phyloP scores from a whole-genome alignment of 2,113 vertebrate species.

The Lophotis ruficrista region DNA sequence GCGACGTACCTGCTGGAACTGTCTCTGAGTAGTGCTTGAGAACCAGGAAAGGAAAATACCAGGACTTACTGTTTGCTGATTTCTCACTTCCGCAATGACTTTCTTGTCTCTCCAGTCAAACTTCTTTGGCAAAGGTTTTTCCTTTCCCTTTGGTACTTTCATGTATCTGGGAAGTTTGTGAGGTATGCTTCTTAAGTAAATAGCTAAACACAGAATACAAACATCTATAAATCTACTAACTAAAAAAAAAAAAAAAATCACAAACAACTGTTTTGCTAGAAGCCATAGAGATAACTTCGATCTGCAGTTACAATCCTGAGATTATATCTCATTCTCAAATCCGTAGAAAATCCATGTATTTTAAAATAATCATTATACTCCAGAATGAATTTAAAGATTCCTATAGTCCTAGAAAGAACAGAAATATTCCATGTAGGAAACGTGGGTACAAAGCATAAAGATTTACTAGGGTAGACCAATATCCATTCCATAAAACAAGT shows the following conservation, averaged over 20 bases:
- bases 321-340: neutral
- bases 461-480: neutral
- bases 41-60: neutral
- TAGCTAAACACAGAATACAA: constrained; percentile 74
- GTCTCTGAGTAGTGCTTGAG: neutral
- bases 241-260: neutral
- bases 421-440: neutral
- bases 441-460: neutral
- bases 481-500: neutral
- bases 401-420: neutral
- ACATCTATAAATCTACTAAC: neutral
- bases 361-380: neutral
- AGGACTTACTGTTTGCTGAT: constrained; percentile 84
- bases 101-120: constrained; percentile 92
- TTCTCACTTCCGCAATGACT: constrained; percentile 84
- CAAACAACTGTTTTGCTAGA: neutral
- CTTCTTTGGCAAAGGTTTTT: constrained; percentile 73
- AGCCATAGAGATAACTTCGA: neutral
- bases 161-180: constrained; percentile 72
- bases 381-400: neutral
- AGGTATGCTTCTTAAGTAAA: constrained; percentile 81
- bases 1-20: neutral
- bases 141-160: constrained; percentile 14
- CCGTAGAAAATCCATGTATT: neutral
- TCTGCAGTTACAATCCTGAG: neutral